A percentile compares a stretch with the other conserved stretches of the same genome.
Conservation (phyloP, 1,140 invertebrate genomes). For the Idris sp. region DNA sequence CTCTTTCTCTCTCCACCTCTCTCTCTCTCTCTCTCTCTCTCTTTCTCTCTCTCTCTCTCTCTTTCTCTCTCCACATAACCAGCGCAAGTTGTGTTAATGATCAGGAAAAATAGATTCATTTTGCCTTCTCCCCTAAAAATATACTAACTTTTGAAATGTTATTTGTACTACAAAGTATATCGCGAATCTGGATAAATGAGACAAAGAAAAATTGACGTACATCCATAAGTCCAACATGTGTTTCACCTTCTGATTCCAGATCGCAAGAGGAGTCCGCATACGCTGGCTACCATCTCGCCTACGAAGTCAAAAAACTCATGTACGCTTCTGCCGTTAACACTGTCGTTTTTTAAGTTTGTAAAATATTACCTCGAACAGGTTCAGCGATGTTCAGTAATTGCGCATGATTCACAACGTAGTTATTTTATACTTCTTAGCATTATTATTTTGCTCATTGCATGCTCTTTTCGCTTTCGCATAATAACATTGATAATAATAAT, state of each 20-base stretch:
- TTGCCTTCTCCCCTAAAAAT: too few species aligned
- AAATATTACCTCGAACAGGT: slow-evolving; percentile 51
- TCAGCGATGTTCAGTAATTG: slow-evolving; percentile 54
- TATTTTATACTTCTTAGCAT: slow-evolving; percentile 30
- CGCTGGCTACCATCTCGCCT: slow-evolving; percentile 98
- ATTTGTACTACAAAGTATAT: too few species aligned
- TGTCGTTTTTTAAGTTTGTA: slow-evolving; percentile 60
- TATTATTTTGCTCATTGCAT: too few species aligned
- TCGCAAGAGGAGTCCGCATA: slow-evolving; percentile 92
- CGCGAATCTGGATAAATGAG: slow-evolving; percentile 50
- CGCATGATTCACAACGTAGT: slow-evolving; percentile 45
- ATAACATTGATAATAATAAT: too few species aligned
- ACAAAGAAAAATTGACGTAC: slow-evolving; percentile 43
- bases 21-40: too few species aligned
- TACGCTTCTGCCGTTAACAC: slow-evolving; percentile 85
- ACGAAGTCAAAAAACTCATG: slow-evolving; percentile 99
- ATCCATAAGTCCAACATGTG: slow-evolving; percentile 74
- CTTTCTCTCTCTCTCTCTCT: too few species aligned
- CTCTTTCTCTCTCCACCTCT: too few species aligned
- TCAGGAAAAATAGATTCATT: slow-evolving; percentile 33
- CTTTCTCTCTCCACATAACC: too few species aligned
- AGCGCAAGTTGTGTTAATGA: slow-evolving; percentile 33
- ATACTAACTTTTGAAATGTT: too few species aligned
- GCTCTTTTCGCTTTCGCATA: too few species aligned
- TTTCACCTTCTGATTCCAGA: slow-evolving; percentile 82